Conservation (phyloP, 2,797 vertebrate species). For the Tokudaia tokunoshimensis region DNA sequence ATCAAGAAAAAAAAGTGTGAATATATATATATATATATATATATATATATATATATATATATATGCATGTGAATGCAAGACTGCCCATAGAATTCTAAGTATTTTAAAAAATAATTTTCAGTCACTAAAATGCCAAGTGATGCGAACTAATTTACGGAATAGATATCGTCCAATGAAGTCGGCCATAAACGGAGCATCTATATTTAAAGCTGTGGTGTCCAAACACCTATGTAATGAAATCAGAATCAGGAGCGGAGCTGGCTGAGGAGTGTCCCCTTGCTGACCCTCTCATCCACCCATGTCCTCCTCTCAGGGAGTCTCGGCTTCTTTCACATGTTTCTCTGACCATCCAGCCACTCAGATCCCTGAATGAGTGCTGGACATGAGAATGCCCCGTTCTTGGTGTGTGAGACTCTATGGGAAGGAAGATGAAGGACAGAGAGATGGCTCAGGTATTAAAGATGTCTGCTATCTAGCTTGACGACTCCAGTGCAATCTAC, state of each 20-base stretch:
- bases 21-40: neutral
- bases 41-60: neutral
- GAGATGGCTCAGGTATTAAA: neutral
- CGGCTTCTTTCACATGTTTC: fast-evolving
- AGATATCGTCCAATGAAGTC: conserved; percentile 10
- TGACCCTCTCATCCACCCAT: fast-evolving
- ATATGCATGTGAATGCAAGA: neutral
- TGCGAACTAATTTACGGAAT: conserved; percentile 55
- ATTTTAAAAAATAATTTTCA: conserved; percentile 45
- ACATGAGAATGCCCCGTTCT: fast-evolving
- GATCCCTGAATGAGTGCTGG: fast-evolving
- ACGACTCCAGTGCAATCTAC: neutral
- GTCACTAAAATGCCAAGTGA: conserved; percentile 33
- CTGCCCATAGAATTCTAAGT: conserved; percentile 37
- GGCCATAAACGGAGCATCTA: conserved; percentile 45
- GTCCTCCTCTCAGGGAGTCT: fast-evolving
- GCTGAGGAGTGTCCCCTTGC: fast-evolving
- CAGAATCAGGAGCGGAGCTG: neutral
- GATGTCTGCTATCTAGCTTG: too few relatives aligned
- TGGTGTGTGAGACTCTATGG: fast-evolving
- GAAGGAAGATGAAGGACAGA: fast-evolving
- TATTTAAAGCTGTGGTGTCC: neutral
- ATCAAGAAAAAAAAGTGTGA: neutral
- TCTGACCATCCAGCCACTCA: fast-evolving
- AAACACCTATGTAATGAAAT: neutral